Evolutionary conservation across 2,797 vertebrate genomes (phyloP), one percentile per base, ranked within the genome.

Genomic region (Notamacropus eugenii): DNA sequence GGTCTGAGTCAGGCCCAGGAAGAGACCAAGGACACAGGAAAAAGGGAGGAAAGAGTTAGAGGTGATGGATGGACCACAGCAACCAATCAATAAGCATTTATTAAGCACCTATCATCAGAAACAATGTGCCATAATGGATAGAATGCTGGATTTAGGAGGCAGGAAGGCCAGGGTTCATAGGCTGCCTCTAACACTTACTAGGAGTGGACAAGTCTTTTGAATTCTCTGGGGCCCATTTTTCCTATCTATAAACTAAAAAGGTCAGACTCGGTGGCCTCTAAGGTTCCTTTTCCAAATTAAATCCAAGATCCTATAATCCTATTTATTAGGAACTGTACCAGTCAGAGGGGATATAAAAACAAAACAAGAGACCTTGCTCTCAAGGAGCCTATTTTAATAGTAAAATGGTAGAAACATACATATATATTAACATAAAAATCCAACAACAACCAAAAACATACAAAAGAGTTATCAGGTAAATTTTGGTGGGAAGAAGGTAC

Each of bases 1-100:
- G 98, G 54, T 99, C 99, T 99, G 98, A 96, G 91, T 27, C 0
- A 87, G 40, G 24, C 3, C 40, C 94, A 27, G 6, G n/a, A 67
- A 1, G 90, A 92, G 24, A 58, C 34, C 96, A 97, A 96, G 34
- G 52, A 95, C 92, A 94, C 0, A 55, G 55, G 24, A 95, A 50
- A 52, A n/a, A 52, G 56, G 92, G 27, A 90, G 28, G 50, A 92
- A 93, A 16, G 22, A 14, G n/a, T 52, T 57, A n/a, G 82, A 31
- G 8, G 54, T 55, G 28, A 62, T 31, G 90, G 28, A 5, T 14
- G 67, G n/a, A 40, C 19, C 9, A 22, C 8, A 82, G 24, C 40
- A 50, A 24, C 22, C 22, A 11, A 50, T 46, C 24, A 46, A 24
- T 50, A 27, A 46, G 22, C n/a, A 27, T 50, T 87, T 87, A 87